Evolutionary conservation across 2,888 invertebrate species (phyloP).

Genomic region (Meandrusa payeni): DNA sequence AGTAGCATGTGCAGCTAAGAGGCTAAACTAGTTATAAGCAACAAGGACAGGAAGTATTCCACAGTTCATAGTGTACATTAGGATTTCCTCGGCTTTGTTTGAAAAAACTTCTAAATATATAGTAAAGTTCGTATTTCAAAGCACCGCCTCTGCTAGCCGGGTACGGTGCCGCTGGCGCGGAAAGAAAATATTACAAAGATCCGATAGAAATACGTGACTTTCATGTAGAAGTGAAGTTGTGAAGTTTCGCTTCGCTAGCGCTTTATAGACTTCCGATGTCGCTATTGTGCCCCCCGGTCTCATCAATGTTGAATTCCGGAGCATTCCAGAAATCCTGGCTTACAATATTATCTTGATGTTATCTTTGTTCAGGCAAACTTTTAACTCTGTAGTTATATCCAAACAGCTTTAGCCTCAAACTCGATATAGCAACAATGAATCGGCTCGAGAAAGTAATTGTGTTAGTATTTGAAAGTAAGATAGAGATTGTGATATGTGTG

Average conservation of each 20-base stretch:
- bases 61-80: slow-evolving; percentile 1
- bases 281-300: slow-evolving; percentile 19
- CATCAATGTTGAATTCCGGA: slow-evolving; percentile 16
- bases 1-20: no score
- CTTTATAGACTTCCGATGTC: slow-evolving; percentile 20
- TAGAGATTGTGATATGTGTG: no score
- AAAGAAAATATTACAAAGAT: slow-evolving; percentile 24
- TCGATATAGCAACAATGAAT: no score
- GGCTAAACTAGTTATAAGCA: no score
- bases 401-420: no score
- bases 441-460: no score
- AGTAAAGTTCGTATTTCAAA: slow-evolving; percentile 11
- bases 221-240: slow-evolving; percentile 17
- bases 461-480: no score
- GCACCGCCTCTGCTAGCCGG: slow-evolving; percentile 9
- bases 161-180: slow-evolving; percentile 5
- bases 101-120: slow-evolving; percentile 1
- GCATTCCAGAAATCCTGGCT: slow-evolving; percentile 1
- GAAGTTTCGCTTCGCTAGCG: slow-evolving; percentile 19
- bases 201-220: slow-evolving; percentile 25
- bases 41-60: no score
- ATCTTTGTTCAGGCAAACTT: no score
- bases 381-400: no score
- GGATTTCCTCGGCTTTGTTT: slow-evolving; percentile 11
- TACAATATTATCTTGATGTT: slow-evolving; percentile 1